Evolutionary conservation across 1,140 invertebrate genomes (phyloP).

Genomic region (Cyclina sinensis): DNA sequence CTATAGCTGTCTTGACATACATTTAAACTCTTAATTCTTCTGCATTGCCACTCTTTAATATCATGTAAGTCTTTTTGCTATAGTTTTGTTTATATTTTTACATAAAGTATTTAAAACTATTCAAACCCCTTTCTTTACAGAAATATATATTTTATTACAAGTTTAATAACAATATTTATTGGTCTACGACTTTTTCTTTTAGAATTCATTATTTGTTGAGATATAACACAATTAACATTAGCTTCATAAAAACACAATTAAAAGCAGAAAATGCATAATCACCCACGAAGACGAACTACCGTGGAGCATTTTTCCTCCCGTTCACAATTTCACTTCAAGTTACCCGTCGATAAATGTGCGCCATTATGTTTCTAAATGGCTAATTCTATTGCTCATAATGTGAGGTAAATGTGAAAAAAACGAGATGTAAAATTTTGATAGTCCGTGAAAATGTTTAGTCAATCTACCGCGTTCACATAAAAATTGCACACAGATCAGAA

Average conservation of each 20-base stretch:
- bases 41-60: no score
- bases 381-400: constrained; percentile 58
- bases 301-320: constrained; percentile 17
- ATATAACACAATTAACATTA: background rate
- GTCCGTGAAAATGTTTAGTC: constrained; percentile 62
- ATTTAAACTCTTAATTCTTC: no score
- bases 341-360: constrained; percentile 47
- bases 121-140: no score
- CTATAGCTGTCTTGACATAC: no score
- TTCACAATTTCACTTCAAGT: background rate
- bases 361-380: constrained; percentile 61
- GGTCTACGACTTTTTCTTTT: no score
- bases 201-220: no score
- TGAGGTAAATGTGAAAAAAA: constrained; percentile 68
- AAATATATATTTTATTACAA: no score
- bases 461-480: constrained; percentile 30
- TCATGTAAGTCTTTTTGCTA: no score
- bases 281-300: constrained; percentile 38
- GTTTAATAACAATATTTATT: no score
- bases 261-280: constrained; percentile 20
- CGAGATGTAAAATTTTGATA: constrained; percentile 68
- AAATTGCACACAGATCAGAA: constrained; percentile 10
- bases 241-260: background rate
- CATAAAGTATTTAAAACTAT: no score
- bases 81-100: no score